Evolutionary conservation across 2,113 vertebrate species (phyloP), one percentile per base, ranked within the genome.

Genomic region (Pelusios castaneus): DNA sequence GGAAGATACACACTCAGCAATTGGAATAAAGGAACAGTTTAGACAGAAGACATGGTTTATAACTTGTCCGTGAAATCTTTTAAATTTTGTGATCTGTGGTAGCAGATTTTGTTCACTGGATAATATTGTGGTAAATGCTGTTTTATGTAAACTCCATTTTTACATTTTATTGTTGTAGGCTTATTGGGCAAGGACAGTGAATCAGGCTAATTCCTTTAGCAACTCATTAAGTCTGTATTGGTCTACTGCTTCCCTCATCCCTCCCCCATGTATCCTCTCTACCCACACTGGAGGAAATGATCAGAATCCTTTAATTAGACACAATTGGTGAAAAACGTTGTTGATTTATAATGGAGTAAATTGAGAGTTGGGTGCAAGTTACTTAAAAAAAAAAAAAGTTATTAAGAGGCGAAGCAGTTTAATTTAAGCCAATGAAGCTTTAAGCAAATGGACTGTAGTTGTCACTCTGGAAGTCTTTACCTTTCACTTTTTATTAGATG

Each of bases 381-480:
- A 1, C 60, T 55, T 76, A n/a, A 67, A 67, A 29, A 56, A 51
- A 19, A 19, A 70, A 75, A 5, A 13, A 45, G 29, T 52, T 81
- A 45, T 79, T 55, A 75, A 47, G 19, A 19, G 55, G 85, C 11
- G 24, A 19, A 67, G n/a, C 43, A 51, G 6, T 87, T 87, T 56
- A 13, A 60, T 58, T 73, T 80, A 43, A 82, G 34, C 41, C 85
- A 2, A 0, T 17, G 29, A n/a, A 87, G 38, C 41, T 1, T 52
- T 58, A 58, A 87, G 67, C 24, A 79, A 88, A 82, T 58, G 52
- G 91, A 60, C 13, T 41, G 6, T 81, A 31, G 24, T n/a, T 81
- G 63, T 25, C 84, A 85, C 82, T 49, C 84, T 87, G 43, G 84
- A 79, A 82, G 31, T 82, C 81, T 82, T 96, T 79, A 78, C 84